Percentiles rank a stretch among this genome's conserved stretches.
Conservation (phyloP, 2,113 vertebrate genomes). For the Phrynocephalus versicolor region DNA sequence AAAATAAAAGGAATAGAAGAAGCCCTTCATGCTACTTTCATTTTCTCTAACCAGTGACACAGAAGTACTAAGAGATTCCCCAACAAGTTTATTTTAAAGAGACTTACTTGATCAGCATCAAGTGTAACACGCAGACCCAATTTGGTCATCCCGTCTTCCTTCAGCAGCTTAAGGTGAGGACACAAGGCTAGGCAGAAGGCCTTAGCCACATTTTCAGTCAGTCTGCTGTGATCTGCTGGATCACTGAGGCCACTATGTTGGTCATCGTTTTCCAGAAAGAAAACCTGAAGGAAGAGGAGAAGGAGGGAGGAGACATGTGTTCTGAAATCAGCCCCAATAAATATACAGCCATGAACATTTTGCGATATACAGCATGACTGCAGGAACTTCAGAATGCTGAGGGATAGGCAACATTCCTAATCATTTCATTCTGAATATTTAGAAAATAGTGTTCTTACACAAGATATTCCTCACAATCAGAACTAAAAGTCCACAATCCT, state of each 20-base stretch:
- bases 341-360: not conserved
- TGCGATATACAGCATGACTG: not conserved
- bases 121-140: constrained; percentile 92
- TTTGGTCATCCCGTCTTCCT: constrained; percentile 97
- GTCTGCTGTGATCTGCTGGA: constrained; percentile 94
- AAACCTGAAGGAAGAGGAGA: constrained; percentile 79
- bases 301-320: not conserved
- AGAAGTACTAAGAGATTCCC: not conserved
- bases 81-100: not conserved
- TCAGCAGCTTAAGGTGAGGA: constrained; percentile 93
- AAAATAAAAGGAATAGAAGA: not conserved
- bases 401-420: not conserved
- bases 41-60: not conserved
- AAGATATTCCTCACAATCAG: not conserved
- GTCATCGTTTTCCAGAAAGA: constrained; percentile 94
- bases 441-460: not conserved
- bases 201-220: constrained; percentile 94
- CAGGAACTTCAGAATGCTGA: not conserved
- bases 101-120: constrained; percentile 91
- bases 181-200: constrained; percentile 94
- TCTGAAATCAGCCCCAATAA: not conserved
- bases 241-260: constrained; percentile 88
- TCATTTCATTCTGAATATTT: not conserved
- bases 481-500: not conserved
- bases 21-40: not conserved